Base-by-base conservation (phyloP, 2,888 invertebrate genomes). In the Selenia dentaria region DNA sequence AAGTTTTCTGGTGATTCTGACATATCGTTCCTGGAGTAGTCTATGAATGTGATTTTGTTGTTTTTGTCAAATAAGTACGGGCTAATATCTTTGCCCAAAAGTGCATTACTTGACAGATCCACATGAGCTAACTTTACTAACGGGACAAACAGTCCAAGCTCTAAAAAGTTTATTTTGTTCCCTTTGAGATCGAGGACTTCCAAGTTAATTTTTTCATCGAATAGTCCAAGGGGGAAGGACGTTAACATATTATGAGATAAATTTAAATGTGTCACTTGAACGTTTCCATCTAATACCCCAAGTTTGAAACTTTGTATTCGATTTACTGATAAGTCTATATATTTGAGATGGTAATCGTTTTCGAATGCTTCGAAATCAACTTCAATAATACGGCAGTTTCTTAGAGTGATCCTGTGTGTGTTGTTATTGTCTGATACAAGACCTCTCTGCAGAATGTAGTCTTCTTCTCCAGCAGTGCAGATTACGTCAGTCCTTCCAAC, bases 1-100 rank as follows among this genome's bases (percentile, higher is more conserved):
- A 82, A 52, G 22, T 64, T 57, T n/a, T 68, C 66, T 9, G 66
- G 59, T 0, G 79, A 48, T 3, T 53, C 65, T 3, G 59, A 59
- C 78, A 84, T 80, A 22, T 79, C 64, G 29, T 79, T 83, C 55
- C 70, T 64, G 9, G 80, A 79, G 14, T 80, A 77, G 62, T 74
- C 75, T n/a, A 83, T 50, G 20, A 62, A 58, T 10, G 42, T 57
- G 14, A 84, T 73, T 0, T 45, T 44, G n/a, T 22, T 55, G 38
- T 48, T 70, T 14, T 63, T 41, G 35, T 73, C 68, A 48, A 83
- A 80, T 33, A 78, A 46, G 25, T 67, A 58, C 0, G 67, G 55
- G 45, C 66, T 62, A 4, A 83, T 44, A 37, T 67, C 44, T 53
- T 47, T 67, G 3, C 80, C 79, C 10, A 62, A 8, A 25, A 83